Base-by-base conservation (phyloP, 2,113 vertebrate genomes). In the Thunnus thynnus region DNA sequence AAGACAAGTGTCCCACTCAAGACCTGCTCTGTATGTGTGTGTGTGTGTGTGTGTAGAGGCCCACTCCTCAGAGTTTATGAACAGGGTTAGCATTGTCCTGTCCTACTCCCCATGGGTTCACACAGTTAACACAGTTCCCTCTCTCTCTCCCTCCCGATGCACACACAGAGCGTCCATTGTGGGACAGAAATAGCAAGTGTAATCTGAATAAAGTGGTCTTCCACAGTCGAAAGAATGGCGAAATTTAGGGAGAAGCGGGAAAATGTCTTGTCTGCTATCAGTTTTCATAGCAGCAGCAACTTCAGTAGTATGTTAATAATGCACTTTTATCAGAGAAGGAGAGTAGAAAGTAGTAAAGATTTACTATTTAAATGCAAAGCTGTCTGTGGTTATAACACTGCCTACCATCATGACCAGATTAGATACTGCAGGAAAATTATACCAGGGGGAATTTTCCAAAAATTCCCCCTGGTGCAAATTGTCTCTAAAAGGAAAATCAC, bases 81-180 rank as follows among this genome's bases (percentile, higher is more conserved):
- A 94, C 93, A 94, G 87, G 82, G 87, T 88, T 32, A 22, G 80
- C 89, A 94, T 94, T 95, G 94, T 95, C 87, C 90, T 79, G 66
- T 86, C 78, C 78, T 56, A 44, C 83, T 89, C 86, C 85, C 86
- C 84, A 50, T 52, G 78, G 85, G 72, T 86, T 85, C 88, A 79
- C 93, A 88, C 85, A 85, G 89, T 81, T 82, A 89, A 88, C 90
- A 86, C 63, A 73, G 86, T 80, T 74, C 81, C 78, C 73, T 72
- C 85, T 85, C 67, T 80, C 54, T 27, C 54, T 70, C 47, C 41
- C 47, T 58, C 54, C 68, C 69, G 13, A 61, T 46, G 83, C 61
- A 72, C 83, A 83, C 87, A 92, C 91, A 92, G 22, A 89, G 86
- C 79, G 61, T n/a, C 83, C 84, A 91, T 88, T 94, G 92, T 94